phyloP scores from a whole-genome alignment of 1,140 invertebrate genomes.

The Dryas iulia region DNA sequence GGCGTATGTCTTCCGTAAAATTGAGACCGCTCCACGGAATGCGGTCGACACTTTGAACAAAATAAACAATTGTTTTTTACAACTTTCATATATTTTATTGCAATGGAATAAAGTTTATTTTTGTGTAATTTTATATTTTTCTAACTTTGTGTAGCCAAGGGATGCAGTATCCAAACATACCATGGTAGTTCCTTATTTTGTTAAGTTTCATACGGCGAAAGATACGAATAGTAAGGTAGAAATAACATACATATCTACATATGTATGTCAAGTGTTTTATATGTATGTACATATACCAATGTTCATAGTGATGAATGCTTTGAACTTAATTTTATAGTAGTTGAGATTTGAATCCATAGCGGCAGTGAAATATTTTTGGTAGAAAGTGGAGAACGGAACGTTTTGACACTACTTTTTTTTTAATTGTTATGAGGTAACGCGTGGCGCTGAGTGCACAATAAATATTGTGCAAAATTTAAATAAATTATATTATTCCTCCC shows the following conservation, averaged over 20 bases:
- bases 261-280: no score
- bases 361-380: no score
- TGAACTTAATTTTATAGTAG: no score
- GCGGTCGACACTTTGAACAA: conserved; percentile 21
- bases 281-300: no score
- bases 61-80: conserved; percentile 8
- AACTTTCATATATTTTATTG: background rate
- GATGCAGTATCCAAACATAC: conserved; percentile 13
- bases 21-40: conserved; percentile 21
- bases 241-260: background rate
- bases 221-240: background rate
- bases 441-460: no score
- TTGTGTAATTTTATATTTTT: background rate
- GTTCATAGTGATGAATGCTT: no score
- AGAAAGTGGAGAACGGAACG: no score
- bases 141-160: conserved; percentile 3
- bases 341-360: no score
- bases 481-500: no score
- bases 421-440: no score
- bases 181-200: conserved; percentile 18
- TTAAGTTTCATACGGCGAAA: conserved; percentile 15
- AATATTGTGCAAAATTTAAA: no score
- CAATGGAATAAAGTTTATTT: background rate
- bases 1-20: conserved; percentile 27
- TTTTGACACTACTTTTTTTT: no score